Evolutionary conservation across 2,797 vertebrate genomes (phyloP).

Genomic region (Hipposideros larvatus): DNA sequence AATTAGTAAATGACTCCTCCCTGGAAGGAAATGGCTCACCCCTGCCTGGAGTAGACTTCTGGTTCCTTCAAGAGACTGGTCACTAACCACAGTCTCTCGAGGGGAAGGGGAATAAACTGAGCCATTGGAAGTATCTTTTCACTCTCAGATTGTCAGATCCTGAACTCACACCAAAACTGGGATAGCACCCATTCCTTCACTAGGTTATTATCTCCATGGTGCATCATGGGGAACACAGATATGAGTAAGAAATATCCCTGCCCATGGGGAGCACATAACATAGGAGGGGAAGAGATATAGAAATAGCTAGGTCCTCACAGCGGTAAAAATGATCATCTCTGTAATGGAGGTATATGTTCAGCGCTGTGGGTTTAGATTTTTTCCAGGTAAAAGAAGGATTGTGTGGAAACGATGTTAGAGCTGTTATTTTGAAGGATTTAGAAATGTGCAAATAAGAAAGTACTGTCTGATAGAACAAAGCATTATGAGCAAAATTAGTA

Average conservation of each 20-base stretch:
- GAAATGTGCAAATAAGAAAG: conserved; percentile 44
- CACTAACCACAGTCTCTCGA: neutral
- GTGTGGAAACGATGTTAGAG: neutral
- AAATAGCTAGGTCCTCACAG: neutral
- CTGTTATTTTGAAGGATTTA: neutral
- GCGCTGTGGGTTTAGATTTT: neutral
- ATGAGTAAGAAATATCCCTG: neutral
- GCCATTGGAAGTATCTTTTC: conserved; percentile 3
- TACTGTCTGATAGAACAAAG: neutral
- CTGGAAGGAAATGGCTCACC: neutral
- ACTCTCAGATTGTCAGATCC: neutral
- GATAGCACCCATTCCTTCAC: neutral
- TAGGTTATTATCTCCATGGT: neutral
- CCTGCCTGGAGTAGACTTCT: neutral
- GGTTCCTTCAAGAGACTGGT: neutral
- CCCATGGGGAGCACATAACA: neutral
- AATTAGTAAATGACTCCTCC: neutral
- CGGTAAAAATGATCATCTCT: neutral
- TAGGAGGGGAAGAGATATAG: neutral
- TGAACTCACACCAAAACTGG: neutral
- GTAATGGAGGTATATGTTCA: neutral
- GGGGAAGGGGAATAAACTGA: neutral
- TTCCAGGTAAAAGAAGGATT: neutral
- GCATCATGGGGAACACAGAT: neutral
- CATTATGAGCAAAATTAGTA: conserved; percentile 20